Evolutionary conservation across 2,797 vertebrate species (phyloP).

Genomic region (Antrozous pallidus): DNA sequence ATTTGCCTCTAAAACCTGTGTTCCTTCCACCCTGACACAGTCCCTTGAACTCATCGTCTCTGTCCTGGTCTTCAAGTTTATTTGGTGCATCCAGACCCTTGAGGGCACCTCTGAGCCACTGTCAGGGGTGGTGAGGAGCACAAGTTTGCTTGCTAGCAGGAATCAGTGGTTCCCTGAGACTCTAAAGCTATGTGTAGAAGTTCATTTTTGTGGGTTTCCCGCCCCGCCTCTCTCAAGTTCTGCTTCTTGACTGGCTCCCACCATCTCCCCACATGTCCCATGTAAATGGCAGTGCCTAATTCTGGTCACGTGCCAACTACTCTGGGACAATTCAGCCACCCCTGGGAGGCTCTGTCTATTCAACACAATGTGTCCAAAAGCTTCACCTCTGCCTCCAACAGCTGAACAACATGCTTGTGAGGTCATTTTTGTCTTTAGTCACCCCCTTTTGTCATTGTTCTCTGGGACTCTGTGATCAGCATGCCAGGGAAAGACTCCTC

Average conservation of each 20-base stretch:
- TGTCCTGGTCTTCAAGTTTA: not conserved
- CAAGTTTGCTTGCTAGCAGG: not conserved
- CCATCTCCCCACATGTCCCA: not conserved
- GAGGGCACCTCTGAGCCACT: not conserved
- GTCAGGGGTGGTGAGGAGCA: rapidly evolving
- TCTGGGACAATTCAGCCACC: not conserved
- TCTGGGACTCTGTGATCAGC: not conserved
- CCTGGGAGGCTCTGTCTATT: not conserved
- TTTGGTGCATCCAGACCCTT: not conserved
- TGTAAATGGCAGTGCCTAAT: not conserved
- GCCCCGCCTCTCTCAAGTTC: not conserved
- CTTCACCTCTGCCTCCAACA: not conserved
- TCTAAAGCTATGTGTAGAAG: not conserved
- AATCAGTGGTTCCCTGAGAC: not conserved
- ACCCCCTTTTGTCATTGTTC: not conserved
- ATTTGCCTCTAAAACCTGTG: not conserved
- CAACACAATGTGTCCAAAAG: not conserved
- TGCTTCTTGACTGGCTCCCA: not conserved
- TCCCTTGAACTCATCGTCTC: not conserved
- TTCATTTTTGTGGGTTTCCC: not conserved
- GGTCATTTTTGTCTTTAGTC: not conserved
- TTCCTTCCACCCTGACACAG: not conserved
- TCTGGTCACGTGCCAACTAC: not conserved
- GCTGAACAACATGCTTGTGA: not conserved
- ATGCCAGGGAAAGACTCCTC: not conserved